Conservation (phyloP, 2,797 vertebrate species). For the Acanthurus leucopareius region DNA sequence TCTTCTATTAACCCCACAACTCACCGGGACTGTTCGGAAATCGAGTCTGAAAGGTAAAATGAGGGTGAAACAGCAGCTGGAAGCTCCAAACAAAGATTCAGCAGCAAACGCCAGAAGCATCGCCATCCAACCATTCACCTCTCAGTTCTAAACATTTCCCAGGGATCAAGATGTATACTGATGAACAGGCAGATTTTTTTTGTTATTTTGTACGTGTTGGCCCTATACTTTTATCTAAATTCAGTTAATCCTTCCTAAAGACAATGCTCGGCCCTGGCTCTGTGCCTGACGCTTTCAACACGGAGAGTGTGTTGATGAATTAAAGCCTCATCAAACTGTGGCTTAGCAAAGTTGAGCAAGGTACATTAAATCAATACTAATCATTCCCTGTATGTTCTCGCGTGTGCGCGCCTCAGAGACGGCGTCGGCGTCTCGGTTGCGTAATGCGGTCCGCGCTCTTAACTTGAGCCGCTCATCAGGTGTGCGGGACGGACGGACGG, state of each 20-base stretch:
- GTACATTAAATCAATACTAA: constrained; percentile 79
- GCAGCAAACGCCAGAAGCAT: constrained; percentile 9
- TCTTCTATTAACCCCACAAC: constrained; percentile 54
- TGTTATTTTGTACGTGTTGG: constrained; percentile 19
- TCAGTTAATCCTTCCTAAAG: constrained; percentile 60
- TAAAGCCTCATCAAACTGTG: constrained; percentile 74
- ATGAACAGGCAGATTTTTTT: constrained; percentile 17
- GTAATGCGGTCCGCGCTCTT: constrained; percentile 23
- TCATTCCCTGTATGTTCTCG: constrained; percentile 60
- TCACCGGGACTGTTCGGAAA: constrained; percentile 65
- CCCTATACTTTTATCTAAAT: constrained; percentile 45
- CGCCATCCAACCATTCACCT: constrained; percentile 30
- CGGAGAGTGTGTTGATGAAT: constrained; percentile 69
- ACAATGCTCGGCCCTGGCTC: constrained; percentile 41
- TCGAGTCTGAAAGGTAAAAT: constrained; percentile 62
- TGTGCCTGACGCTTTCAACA: constrained; percentile 47
- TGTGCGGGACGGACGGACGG: constrained; percentile 60
- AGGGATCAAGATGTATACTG: constrained; percentile 34
- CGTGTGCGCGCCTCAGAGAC: constrained; percentile 45
- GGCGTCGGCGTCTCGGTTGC: constrained; percentile 37
- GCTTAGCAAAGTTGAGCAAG: constrained; percentile 65
- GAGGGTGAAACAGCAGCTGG: constrained; percentile 48
- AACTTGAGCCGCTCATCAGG: constrained; percentile 54
- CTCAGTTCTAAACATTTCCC: constrained; percentile 26
- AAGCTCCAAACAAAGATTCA: constrained; percentile 43